Percentiles rank a stretch among this genome's conserved stretches.
phyloP scores from a whole-genome alignment of 2,113 vertebrate species.

The Patagioenas fasciata region DNA sequence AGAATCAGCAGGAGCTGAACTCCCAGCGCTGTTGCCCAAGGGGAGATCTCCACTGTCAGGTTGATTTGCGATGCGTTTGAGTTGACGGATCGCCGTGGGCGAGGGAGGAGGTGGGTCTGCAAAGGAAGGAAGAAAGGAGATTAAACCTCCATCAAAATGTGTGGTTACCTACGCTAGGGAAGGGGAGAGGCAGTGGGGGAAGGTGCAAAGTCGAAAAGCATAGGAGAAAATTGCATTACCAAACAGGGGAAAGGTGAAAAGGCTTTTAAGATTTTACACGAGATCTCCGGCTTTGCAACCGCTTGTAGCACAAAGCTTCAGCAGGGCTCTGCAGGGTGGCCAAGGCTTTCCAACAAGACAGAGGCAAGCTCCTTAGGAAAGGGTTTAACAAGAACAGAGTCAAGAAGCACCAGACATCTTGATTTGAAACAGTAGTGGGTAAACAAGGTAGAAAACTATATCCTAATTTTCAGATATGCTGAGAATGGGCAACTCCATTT shows the following conservation, averaged over 20 bases:
- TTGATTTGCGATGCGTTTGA: conserved; percentile 46
- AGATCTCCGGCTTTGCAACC: not conserved
- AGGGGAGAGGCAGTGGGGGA: conserved; percentile 14
- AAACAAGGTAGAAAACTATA: not conserved
- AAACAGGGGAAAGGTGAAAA: conserved; percentile 20
- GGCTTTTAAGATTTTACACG: not conserved
- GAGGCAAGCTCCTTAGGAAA: not conserved
- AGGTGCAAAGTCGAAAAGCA: not conserved
- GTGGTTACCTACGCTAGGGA: not conserved
- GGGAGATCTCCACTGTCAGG: conserved; percentile 52
- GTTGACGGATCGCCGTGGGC: conserved; percentile 13
- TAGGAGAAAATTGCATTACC: not conserved
- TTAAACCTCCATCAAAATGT: conserved; percentile 54
- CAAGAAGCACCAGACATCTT: not conserved
- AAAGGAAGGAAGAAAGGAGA: conserved; percentile 71
- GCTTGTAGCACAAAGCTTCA: not conserved
- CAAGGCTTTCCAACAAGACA: not conserved
- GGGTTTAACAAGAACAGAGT: not conserved
- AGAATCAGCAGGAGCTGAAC: not conserved
- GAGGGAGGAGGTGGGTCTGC: conserved; percentile 44
- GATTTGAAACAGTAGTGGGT: not conserved
- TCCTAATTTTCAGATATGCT: not conserved
- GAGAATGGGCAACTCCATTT: not conserved
- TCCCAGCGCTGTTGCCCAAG: conserved; percentile 27
- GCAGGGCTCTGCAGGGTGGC: not conserved